Evolutionary conservation across 2,113 vertebrate genomes (phyloP).

Genomic region (Sisor rabdophorus): DNA sequence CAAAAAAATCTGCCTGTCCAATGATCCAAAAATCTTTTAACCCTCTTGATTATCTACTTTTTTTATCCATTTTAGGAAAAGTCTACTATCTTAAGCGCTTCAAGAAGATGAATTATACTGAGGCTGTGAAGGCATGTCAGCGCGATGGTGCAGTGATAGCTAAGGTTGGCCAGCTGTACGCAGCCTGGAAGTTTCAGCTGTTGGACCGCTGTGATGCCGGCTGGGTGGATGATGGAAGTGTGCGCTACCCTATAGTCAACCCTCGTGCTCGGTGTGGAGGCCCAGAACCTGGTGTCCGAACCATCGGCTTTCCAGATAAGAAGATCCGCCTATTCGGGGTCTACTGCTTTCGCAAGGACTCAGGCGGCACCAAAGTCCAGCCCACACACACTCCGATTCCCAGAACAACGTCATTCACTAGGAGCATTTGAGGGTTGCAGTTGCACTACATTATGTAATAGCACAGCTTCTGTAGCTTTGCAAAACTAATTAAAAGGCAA

Average conservation of each 20-base stretch:
- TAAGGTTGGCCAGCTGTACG: conserved; percentile 90
- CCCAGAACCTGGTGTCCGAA: conserved; percentile 80
- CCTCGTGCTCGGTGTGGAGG: conserved; percentile 86
- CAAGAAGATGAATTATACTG: conserved; percentile 82
- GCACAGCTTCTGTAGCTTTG: conserved; percentile 56
- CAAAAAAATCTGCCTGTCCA: no score
- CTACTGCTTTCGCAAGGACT: conserved; percentile 78
- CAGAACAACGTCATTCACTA: neutral
- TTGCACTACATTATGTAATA: conserved; percentile 27
- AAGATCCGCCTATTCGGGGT: conserved; percentile 87
- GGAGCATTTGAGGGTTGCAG: conserved; percentile 35
- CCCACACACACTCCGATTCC: conserved; percentile 8
- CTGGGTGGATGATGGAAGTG: conserved; percentile 88
- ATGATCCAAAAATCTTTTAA: neutral
- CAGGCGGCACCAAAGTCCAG: conserved; percentile 30
- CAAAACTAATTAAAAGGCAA: conserved; percentile 50
- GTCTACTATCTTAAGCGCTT: conserved; percentile 91
- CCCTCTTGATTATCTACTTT: neutral
- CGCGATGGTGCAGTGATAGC: conserved; percentile 75
- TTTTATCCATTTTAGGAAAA: conserved; percentile 67
- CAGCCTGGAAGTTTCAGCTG: conserved; percentile 90
- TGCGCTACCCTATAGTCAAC: conserved; percentile 93
- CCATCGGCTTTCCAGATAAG: conserved; percentile 87
- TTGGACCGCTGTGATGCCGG: conserved; percentile 89
- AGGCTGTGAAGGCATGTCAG: conserved; percentile 80